Conservation (phyloP, 2,113 vertebrate genomes). For the Peromyscus polionotus region DNA sequence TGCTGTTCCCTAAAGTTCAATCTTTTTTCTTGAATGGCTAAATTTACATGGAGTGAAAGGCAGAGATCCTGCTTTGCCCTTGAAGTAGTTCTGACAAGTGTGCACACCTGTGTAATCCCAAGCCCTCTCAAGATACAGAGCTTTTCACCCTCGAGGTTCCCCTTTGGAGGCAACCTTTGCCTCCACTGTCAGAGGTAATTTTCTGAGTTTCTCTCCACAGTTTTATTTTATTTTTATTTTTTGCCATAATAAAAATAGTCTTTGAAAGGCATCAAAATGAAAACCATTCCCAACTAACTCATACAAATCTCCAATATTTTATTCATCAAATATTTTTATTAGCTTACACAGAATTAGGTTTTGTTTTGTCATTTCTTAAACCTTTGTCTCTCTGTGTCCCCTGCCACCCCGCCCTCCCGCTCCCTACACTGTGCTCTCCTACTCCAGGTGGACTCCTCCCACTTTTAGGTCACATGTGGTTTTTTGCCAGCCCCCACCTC, state of each 20-base stretch:
- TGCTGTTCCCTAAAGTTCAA: background rate
- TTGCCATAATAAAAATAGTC: background rate
- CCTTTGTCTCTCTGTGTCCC: background rate
- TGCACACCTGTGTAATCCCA: background rate
- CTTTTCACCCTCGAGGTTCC: background rate
- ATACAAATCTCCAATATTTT: background rate
- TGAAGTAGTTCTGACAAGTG: background rate
- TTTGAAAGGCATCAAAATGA: background rate
- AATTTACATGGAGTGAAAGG: background rate
- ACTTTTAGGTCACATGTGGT: background rate
- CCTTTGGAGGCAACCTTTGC: background rate
- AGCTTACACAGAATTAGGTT: background rate
- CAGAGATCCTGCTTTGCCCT: background rate
- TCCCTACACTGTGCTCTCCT: background rate
- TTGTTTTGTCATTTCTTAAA: background rate
- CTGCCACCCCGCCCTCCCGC: background rate
- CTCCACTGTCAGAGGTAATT: background rate
- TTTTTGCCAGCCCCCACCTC: no score
- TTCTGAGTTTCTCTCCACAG: background rate
- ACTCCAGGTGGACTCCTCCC: no score
- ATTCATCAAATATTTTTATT: background rate
- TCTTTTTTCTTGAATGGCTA: background rate
- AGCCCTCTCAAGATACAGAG: background rate
- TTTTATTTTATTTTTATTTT: constrained; percentile 10
- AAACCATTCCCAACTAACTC: background rate